Evolutionary conservation across 2,797 vertebrate genomes (phyloP), one percentile per base, ranked within the genome.

Genomic region (Ceryle rudis): DNA sequence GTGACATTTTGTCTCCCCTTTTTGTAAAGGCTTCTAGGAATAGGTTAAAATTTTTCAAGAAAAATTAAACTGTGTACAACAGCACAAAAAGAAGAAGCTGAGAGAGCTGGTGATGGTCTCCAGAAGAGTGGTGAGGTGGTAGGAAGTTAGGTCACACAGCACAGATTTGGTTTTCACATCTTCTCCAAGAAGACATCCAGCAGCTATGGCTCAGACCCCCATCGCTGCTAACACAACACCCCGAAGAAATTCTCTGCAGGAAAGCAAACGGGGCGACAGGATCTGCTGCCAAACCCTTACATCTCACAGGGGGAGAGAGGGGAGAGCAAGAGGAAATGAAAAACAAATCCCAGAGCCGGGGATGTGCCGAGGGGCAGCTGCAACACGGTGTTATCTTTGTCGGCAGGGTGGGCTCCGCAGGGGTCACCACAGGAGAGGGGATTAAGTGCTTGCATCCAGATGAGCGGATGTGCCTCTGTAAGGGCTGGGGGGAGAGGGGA

Each of bases 281-380:
- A 91, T 85, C 71, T 60, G 67, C 69, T 85, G 91, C 74, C 89
- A 94, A 89, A 81, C 69, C 17, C 47, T 94, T 74, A 31, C 8
- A 2, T 87, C 65, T 90, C 81, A 39, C 51, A 65, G 82, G 26
- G 44, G 78, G 90, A 88, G 81, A 88, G 29, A 69, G 22, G 51
- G 72, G 42, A 89, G 41, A 95, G 84, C 78, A 42, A 95, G 91
- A 95, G 95, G 96, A 96, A 97, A 96, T 96, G 75, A 97, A 96
- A 96, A 96, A 92, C 81, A 94, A 97, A 96, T 96, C 95, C 91
- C 12, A 0, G 74, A 82, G 64, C 55, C 0, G 0, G 12, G 60
- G 90, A 81, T 64, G 60, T 81, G 86, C 90, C 3, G 19, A 86
- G 69, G 80, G 86, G 86, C 7, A 29, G 75, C 80, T 78, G 75